Conservation (phyloP, 1,140 invertebrate genomes). For the Zaprionus ghesquierei region DNA sequence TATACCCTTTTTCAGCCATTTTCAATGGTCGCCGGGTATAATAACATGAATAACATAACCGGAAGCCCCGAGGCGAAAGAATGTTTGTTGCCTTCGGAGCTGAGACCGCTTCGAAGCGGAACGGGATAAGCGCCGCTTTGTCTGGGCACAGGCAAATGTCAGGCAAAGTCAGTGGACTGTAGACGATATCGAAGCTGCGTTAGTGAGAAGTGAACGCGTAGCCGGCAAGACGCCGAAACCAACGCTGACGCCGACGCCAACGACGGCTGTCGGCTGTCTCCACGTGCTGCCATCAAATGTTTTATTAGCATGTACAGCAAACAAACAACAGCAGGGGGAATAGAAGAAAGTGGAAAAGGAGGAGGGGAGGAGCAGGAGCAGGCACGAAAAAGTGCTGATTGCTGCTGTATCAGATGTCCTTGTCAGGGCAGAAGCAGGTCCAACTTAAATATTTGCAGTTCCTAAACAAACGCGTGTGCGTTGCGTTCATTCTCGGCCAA, state of each 20-base stretch:
- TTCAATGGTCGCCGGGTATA: neutral
- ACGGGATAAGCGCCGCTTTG: constrained; percentile 51
- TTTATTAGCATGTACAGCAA: constrained; percentile 62
- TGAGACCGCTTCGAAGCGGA: neutral
- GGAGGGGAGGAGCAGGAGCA: neutral
- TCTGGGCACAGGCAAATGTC: constrained; percentile 40
- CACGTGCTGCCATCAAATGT: constrained; percentile 69
- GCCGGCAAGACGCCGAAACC: constrained; percentile 26
- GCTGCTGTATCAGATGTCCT: constrained; percentile 10
- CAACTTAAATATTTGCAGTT: constrained; percentile 54
- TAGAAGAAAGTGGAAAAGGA: no score
- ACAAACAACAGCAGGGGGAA: constrained; percentile 3
- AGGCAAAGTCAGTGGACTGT: constrained; percentile 52
- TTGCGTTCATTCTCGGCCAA: constrained; percentile 2
- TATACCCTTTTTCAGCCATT: neutral
- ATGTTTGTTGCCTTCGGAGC: constrained; percentile 32
- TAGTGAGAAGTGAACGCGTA: neutral
- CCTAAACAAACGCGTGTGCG: constrained; percentile 55
- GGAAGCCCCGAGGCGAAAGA: constrained; percentile 5
- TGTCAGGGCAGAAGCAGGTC: neutral
- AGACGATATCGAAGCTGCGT: neutral
- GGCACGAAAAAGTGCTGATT: constrained; percentile 13
- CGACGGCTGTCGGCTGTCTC: neutral
- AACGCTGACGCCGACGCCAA: neutral
- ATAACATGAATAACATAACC: neutral